phyloP scores from a whole-genome alignment of 2,888 invertebrate genomes.

The Rugalucina vietnamica region DNA sequence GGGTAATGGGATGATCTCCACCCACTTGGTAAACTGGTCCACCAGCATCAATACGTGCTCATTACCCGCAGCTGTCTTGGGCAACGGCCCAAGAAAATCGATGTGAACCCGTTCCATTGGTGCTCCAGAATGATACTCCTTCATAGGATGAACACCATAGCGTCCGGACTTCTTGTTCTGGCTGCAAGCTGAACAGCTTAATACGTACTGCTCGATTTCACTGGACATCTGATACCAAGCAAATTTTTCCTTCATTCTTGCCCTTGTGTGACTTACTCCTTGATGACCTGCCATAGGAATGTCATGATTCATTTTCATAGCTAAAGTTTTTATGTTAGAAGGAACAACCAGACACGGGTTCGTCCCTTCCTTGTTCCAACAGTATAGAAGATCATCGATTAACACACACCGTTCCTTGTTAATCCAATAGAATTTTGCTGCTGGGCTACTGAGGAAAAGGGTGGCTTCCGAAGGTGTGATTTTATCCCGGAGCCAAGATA shows the following conservation, averaged over 20 bases:
- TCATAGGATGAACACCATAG: background rate
- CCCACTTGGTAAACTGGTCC: background rate
- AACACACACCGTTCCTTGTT: background rate
- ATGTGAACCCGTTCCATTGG: background rate
- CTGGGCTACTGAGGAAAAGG: background rate
- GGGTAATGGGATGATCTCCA: background rate
- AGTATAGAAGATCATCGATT: background rate
- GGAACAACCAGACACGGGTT: background rate
- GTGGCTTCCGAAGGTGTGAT: background rate
- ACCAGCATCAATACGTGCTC: background rate
- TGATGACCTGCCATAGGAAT: background rate
- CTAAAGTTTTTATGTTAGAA: background rate
- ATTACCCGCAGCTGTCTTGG: background rate
- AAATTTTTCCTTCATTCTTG: background rate
- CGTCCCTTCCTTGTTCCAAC: background rate
- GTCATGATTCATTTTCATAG: background rate
- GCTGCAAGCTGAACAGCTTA: background rate
- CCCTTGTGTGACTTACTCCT: background rate
- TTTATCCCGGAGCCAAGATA: background rate
- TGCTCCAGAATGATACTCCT: too few species aligned
- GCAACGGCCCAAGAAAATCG: background rate
- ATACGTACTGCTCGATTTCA: background rate
- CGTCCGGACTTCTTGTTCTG: background rate
- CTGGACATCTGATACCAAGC: background rate
- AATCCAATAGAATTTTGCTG: background rate